Evolutionary conservation across 2,888 invertebrate species (phyloP), one percentile per base, ranked within the genome.

Genomic region (Drosophila conformis): DNA sequence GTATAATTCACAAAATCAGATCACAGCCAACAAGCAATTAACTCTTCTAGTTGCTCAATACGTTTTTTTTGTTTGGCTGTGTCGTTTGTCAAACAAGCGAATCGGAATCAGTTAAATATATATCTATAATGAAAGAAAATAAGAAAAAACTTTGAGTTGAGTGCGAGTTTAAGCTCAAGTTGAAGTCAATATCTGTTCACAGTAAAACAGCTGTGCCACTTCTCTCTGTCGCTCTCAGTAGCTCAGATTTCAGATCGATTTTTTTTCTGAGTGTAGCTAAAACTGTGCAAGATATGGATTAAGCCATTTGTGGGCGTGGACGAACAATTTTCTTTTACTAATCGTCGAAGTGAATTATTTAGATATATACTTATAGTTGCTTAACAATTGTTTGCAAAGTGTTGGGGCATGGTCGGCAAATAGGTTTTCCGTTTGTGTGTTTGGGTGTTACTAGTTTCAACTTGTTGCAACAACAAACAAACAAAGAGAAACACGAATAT

Each of bases 1-100:
- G 56, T 38, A 46, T 53, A 25, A 57, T 58, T 63, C 15, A 3
- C 5, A 8, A 42, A 7, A 49, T 40, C 33, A 63, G 56, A 48
- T 51, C 21, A 57, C 29, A 56, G 49, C 53, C 18, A 42, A 48
- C 40, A 33, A 15, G 46, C 46, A 46, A 46, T 46, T 25, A 46
- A 46, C 25, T 46, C 6, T n/a, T 33, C 1, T 11, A 25, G 21
- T 25, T 51, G 48, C 18, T 40, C 52, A 31, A 52, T 69, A 40
- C 35, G 51, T 15, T 21, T 21, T 21, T 68, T 49, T 18, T 27
- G 2, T 2, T 38, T 35, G n/a, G 3, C 21, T 27, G 11, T 42
- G 35, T 33, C 27, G 29, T 27, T 33, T 54, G 21, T 2, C 2
- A 13, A 42, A 42, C 21, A 42, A 42, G 21, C n/a, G 42, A 11